phyloP scores from a whole-genome alignment of 2,113 vertebrate genomes.

The Melanotaenia duboulayi region DNA sequence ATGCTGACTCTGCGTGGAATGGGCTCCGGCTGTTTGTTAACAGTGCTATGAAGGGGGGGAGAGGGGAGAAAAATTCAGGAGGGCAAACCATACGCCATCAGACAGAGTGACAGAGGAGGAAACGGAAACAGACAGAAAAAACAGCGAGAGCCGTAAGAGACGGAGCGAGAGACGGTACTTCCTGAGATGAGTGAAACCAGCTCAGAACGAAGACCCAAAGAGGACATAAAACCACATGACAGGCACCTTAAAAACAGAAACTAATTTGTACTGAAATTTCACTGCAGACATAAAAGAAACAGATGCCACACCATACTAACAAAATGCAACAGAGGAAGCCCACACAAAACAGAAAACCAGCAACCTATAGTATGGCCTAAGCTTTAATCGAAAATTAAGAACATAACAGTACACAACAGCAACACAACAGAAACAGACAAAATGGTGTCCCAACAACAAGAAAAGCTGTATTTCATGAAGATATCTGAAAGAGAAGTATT shows the following conservation, averaged over 20 bases:
- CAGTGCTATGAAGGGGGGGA: conserved; percentile 87
- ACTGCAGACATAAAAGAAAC: conserved; percentile 44
- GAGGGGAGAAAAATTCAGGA: conserved; percentile 77
- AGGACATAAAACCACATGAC: conserved; percentile 49
- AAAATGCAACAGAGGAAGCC: conserved; percentile 70
- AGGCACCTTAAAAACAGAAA: conserved; percentile 46
- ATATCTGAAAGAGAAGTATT: conserved; percentile 25
- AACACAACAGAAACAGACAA: conserved; percentile 55
- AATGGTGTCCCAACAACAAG: conserved; percentile 18
- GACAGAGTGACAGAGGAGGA: conserved; percentile 49
- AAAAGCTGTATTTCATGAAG: conserved; percentile 26
- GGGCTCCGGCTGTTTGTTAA: conserved; percentile 92
- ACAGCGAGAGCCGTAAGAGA: conserved; percentile 37
- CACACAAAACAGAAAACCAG: conserved; percentile 77
- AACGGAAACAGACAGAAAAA: conserved; percentile 41
- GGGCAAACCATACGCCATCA: conserved; percentile 69
- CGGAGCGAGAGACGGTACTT: conserved; percentile 43
- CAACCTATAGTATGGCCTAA: conserved; percentile 63
- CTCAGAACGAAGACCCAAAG: conserved; percentile 51
- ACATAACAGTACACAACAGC: conserved; percentile 61
- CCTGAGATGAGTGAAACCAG: conserved; percentile 48
- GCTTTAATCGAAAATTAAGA: conserved; percentile 75
- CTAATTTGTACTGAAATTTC: conserved; percentile 27
- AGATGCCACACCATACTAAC: conserved; percentile 49
- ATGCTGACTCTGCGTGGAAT: conserved; percentile 88